Evolutionary conservation across 2,888 invertebrate genomes (phyloP), one percentile per base, ranked within the genome.

Genomic region (Brenthis ino): DNA sequence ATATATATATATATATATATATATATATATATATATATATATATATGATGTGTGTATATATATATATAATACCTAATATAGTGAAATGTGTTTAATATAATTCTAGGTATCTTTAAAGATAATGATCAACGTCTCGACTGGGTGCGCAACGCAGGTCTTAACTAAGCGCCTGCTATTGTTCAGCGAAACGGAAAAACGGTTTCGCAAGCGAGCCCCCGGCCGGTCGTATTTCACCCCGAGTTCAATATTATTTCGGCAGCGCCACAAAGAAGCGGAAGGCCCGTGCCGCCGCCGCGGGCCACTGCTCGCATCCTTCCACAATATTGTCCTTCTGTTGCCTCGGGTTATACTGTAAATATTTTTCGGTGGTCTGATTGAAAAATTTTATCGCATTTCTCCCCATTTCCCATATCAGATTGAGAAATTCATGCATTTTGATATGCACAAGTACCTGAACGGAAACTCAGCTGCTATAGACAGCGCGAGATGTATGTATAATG

Each of bases 161-260:
- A 85, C 86, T 85, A 86, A 89, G 85, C 82, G 85, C 79, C 83
- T 79, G 86, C 82, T 81, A 85, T 89, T 91, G 89, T 91, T 89
- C 88, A 84, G 83, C 76, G 86, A 83, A 81, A 86, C 86, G 89
- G 90, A 89, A 91, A 92, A 91, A 88, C 85, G 86, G 85, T 89
- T 88, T 89, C 84, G 83, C 85, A 85, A 85, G 84, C 85, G 85
- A 82, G 82, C 86, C 87, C 87, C 86, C 84, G 86, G 85, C 84
- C 83, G 88, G 85, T 88, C 91, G 90, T 93, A 93, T 92, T 91
- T 91, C 88, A 91, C 85, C 85, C 85, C 77, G 83, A 85, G 91
- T 89, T 91, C 91, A 88, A 91, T 92, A 92, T 91, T 91, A 92
- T 91, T 91, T 92, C 89, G 91, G 86, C 88, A 85, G 88, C 82